These are phyloP conservation scores for Lobophora halterata DNA, from an alignment of 2,888 invertebrate genomes.

Conservation along the genomic window DNA sequence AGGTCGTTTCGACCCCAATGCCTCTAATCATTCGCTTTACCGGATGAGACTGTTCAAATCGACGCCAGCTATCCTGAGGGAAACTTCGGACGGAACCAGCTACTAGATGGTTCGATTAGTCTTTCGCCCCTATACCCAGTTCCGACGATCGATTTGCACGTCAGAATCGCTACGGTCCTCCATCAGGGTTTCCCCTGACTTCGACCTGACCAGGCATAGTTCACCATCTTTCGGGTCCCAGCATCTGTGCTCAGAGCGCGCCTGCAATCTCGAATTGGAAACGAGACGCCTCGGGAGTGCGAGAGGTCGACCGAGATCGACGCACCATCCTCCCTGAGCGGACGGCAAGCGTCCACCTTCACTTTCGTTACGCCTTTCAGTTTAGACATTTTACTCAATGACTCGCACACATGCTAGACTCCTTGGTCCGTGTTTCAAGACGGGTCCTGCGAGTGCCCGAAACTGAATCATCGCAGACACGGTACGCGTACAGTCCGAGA, in stretches of 20 bases:
- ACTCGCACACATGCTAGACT: too few relatives aligned
- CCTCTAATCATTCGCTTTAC: constrained; percentile 90
- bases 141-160: constrained; percentile 90
- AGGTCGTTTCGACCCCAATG: constrained; percentile 85
- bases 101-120: constrained; percentile 89
- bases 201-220: constrained; percentile 86
- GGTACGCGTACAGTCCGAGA: too few relatives aligned
- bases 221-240: constrained; percentile 88
- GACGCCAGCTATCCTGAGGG: constrained; percentile 86
- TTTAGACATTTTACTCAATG: too few relatives aligned
- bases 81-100: constrained; percentile 89
- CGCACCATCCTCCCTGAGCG: too few relatives aligned
- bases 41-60: constrained; percentile 79
- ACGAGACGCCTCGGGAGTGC: too few relatives aligned
- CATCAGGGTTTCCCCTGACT: constrained; percentile 86
- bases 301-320: too few relatives aligned
- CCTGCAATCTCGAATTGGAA: constrained; percentile 63
- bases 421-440: too few relatives aligned
- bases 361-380: too few relatives aligned
- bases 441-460: too few relatives aligned
- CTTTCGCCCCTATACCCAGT: constrained; percentile 87
- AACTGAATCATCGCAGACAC: too few relatives aligned
- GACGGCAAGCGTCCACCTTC: too few relatives aligned
- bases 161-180: constrained; percentile 88
- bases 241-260: constrained; percentile 83